Evolutionary conservation across 2,113 vertebrate species (phyloP), one percentile per base, ranked within the genome.

Genomic region (Microcebus jonahi): DNA sequence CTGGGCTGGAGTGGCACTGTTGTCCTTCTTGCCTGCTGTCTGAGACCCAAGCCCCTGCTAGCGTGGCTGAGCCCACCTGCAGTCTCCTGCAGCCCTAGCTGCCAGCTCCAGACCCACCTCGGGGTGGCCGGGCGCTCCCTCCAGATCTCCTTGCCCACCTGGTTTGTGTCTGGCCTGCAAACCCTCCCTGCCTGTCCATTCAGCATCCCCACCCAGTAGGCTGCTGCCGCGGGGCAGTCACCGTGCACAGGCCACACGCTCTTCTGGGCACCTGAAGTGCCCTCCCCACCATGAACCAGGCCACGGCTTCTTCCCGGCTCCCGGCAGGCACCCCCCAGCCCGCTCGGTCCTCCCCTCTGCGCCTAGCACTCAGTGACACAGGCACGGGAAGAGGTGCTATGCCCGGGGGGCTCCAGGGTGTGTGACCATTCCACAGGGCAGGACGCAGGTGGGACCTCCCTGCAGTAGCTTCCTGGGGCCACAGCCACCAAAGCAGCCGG

Each of bases 291-390:
- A 34, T 0, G 3, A 36, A 65, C 34, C 53, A 21, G 15, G 55
- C 18, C 34, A 11, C 2, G 0, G 6, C 36, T 20, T n/a, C 9
- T 12, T 15, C 29, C 45, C 2, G 29, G 18, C 34, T 17, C n/a
- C 4, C 23, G 1, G 53, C 17, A 18, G 53, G 53, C 53, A 55
- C 17, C 17, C 53, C 9, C 0, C 2, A 13, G 27, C 1, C 59
- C 4, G 59, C 25, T 27, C 10, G 0, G 59, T 25, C 10, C 59
- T 61, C 21, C 59, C 59, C 59, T 27, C 59, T 4, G 4, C 1
- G 25, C 59, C 59, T 10, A 61, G 59, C 59, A 61, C 59, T 27
- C 48, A 70, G 75, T 29, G 42, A 34, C 11, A 21, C 0, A 65
- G 10, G 82, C 55, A 6, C 1, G 0, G 39, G n/a, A 34, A 9